Evolutionary conservation across 2,888 invertebrate species (phyloP).

Genomic region (Baronia brevicornis): DNA sequence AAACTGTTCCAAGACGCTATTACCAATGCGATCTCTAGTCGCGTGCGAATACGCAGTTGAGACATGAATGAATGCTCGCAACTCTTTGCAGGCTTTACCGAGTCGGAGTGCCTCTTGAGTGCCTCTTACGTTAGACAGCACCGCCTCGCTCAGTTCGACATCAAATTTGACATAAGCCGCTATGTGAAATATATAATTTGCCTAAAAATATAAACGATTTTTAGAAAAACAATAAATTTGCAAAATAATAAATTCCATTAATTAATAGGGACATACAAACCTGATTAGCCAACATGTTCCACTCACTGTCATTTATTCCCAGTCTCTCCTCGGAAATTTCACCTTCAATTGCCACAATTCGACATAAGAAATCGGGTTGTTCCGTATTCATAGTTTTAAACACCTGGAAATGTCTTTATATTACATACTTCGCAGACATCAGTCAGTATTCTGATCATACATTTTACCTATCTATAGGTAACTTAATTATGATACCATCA

Average conservation of each 20-base stretch:
- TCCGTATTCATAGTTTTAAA: slow-evolving; percentile 3
- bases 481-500: too few species aligned
- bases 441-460: not conserved
- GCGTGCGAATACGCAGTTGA: slow-evolving; percentile 13
- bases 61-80: slow-evolving; percentile 8
- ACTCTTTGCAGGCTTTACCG: slow-evolving; percentile 7
- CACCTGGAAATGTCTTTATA: slow-evolving; percentile 1
- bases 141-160: slow-evolving; percentile 1
- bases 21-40: slow-evolving; percentile 4
- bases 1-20: slow-evolving; percentile 4
- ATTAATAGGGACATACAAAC: too few species aligned
- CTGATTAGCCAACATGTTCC: slow-evolving; percentile 5
- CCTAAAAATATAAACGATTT: too few species aligned
- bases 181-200: slow-evolving; percentile 10
- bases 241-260: too few species aligned
- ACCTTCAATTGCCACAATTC: slow-evolving; percentile 9
- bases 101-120: slow-evolving; percentile 8
- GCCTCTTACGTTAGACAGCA: slow-evolving; percentile 7
- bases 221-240: too few species aligned
- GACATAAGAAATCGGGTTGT: slow-evolving; percentile 6
- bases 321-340: slow-evolving; percentile 7
- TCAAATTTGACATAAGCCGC: slow-evolving; percentile 11
- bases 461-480: too few species aligned
- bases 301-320: slow-evolving; percentile 3
- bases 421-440: not conserved